Evolutionary conservation across 2,888 invertebrate species (phyloP), one percentile per base, ranked within the genome.

Genomic region (Mantis religiosa): DNA sequence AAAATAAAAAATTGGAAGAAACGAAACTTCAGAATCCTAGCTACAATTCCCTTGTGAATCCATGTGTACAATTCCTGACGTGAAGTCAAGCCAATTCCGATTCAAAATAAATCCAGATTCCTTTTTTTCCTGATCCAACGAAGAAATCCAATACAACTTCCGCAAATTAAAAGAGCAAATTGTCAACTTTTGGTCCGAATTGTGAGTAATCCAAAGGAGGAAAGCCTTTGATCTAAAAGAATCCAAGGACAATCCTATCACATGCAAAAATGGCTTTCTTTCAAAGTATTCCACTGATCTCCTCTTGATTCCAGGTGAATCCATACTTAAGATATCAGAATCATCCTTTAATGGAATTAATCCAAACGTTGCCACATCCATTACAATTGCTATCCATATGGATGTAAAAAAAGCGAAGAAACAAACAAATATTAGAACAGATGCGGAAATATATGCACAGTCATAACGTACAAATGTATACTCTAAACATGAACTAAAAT

Each of bases 381-480:
- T 87, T 90, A 90, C 90, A 90, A 89, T 90, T 90, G 90, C 90
- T 90, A 90, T 90, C 90, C 90, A 90, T 83, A 88, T 86, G 89
- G 82, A 88, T 89, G 88, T 89, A 89, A 89, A 90, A 90, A 89
- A 90, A 89, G 89, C 88, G 87, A 90, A 88, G 85, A 90, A 88
- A 90, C 86, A 89, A 90, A 87, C 86, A 85, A 89, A 90, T 88
- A 89, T 90, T 90, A 90, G 89, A 89, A 84, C 83, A 86, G 54
- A 82, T 87, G n/a, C 41, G 82, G 47, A 87, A 85, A 41, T 41
- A 71, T 28, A 34, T 28, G 71, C 71, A 86, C n/a, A 54, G 27
- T 27, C 28, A 86, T 71, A 86, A 81, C 81, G n/a, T 81, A 71
- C 81, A 28, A 71, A 87, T 81, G 81, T 28, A 71, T 14, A 71